Evolutionary conservation across 2,797 vertebrate species (phyloP).

Genomic region (Pseudochirops cupreus): DNA sequence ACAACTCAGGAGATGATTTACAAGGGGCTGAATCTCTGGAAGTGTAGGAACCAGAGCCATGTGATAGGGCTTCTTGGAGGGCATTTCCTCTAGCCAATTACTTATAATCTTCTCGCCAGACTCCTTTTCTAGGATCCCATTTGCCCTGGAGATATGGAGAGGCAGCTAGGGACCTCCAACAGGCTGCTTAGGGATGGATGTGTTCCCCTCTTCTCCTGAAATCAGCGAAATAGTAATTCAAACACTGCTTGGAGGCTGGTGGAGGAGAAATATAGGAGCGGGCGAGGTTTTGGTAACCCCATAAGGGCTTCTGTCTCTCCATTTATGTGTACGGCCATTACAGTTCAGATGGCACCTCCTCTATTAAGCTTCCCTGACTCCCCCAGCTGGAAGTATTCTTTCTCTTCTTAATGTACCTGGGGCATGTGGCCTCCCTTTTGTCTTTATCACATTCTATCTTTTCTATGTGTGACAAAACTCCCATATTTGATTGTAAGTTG

Average conservation of each 20-base stretch:
- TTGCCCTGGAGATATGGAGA: background rate
- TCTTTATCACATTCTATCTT: background rate
- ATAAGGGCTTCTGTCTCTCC: background rate
- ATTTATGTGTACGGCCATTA: background rate
- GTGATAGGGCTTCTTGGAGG: background rate
- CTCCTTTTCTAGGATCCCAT: background rate
- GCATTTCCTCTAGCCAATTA: background rate
- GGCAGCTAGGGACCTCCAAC: background rate
- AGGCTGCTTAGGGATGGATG: background rate
- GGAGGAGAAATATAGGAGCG: background rate
- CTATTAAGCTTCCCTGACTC: background rate
- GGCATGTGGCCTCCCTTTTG: background rate
- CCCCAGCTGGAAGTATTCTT: background rate
- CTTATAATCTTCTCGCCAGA: background rate
- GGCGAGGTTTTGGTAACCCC: background rate
- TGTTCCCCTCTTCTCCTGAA: background rate
- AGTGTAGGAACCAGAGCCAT: background rate
- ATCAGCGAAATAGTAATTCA: background rate
- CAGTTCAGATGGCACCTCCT: background rate
- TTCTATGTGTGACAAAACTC: background rate
- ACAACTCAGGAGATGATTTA: background rate
- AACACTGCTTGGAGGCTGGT: background rate
- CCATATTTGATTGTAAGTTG: background rate
- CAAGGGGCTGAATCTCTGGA: background rate
- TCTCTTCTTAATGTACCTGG: background rate